Evolutionary conservation across 2,797 vertebrate species (phyloP).

Genomic region (Xerus rutilus): DNA sequence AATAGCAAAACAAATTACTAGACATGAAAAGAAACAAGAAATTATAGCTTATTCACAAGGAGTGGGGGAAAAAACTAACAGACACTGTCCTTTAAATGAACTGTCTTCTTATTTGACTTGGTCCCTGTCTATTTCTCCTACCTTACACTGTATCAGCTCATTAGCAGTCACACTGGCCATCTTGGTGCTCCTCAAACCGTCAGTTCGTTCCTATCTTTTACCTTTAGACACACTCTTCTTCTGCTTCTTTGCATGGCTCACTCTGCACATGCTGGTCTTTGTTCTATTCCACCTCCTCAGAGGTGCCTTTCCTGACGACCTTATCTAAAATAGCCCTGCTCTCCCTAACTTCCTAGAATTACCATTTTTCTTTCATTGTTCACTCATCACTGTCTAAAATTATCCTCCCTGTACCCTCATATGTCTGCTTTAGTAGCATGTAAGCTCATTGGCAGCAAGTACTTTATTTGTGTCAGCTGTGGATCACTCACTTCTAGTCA

Average conservation of each 20-base stretch:
- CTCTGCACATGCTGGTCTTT: not conserved
- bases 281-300: not conserved
- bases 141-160: not conserved
- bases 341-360: not conserved
- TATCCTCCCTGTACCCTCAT: too few species aligned
- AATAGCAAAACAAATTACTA: not conserved
- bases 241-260: not conserved
- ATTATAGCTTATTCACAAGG: not conserved
- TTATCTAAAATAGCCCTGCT: not conserved
- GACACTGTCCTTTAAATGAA: not conserved
- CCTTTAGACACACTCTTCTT: too few species aligned
- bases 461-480: not conserved
- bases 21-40: slow-evolving; percentile 1
- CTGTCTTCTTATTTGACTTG: not conserved
- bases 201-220: not conserved
- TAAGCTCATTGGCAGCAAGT: not conserved
- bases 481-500: not conserved
- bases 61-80: not conserved
- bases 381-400: not conserved
- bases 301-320: not conserved
- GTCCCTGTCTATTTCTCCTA: not conserved
- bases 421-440: not conserved
- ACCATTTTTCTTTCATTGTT: not conserved
- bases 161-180: not conserved
- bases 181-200: not conserved